These are phyloP conservation scores for Alosa sapidissima DNA, from an alignment of 2,797 vertebrate species.

Conservation along the genomic window DNA sequence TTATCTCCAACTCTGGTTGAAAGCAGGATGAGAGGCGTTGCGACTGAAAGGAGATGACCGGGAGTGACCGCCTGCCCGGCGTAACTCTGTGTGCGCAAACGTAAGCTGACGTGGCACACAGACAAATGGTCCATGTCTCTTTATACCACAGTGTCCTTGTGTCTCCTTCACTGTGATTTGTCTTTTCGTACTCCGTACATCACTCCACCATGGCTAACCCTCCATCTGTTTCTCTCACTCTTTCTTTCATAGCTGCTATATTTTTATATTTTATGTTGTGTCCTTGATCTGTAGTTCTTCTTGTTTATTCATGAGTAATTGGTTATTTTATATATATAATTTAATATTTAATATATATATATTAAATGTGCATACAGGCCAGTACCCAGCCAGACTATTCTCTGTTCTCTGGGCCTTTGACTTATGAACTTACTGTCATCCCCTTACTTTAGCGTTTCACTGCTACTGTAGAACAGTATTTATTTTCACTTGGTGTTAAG, in stretches of 20 bases:
- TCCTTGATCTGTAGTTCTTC: background rate
- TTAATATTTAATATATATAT: no score
- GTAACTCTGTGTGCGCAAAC: background rate
- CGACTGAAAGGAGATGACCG: background rate
- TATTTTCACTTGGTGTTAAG: no score
- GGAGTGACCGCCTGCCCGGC: background rate
- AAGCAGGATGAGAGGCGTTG: background rate
- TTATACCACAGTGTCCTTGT: background rate
- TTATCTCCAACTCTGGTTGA: background rate
- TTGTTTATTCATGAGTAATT: no score
- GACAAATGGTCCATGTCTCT: background rate
- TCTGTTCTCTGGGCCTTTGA: no score
- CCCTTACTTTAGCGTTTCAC: background rate
- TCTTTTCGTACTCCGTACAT: background rate
- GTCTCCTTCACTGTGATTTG: background rate
- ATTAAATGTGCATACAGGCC: no score
- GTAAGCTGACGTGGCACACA: background rate
- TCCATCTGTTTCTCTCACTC: background rate
- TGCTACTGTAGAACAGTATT: background rate
- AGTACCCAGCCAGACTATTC: no score
- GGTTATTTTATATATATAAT: no score
- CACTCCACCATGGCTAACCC: background rate
- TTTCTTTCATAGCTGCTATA: background rate
- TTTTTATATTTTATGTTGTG: no score
- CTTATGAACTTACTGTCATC: no score